Evolutionary conservation across 2,113 vertebrate genomes (phyloP).

Genomic region (Catharus bicknelli): DNA sequence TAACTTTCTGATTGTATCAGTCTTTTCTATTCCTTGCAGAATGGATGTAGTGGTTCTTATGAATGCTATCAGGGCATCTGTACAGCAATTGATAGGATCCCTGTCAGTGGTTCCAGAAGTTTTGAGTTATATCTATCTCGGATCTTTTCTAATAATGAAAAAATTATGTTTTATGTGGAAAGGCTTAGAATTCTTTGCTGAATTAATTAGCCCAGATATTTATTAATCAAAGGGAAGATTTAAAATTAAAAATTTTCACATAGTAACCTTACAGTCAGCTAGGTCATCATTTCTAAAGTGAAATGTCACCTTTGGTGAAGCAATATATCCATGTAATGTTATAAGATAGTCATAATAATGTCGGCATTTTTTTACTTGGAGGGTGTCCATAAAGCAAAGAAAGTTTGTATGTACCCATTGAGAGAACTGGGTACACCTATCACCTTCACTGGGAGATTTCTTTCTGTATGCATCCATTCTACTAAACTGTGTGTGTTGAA

Average conservation of each 20-base stretch:
- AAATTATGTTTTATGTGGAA: background rate
- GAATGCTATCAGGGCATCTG: background rate
- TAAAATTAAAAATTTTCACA: background rate
- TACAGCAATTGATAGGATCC: background rate
- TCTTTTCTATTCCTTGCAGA: background rate
- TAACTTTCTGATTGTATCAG: background rate
- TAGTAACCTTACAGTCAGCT: background rate
- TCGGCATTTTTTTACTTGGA: background rate
- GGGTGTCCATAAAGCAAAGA: background rate
- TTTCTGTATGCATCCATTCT: background rate
- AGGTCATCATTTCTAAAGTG: background rate
- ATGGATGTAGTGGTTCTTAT: background rate
- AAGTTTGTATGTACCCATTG: background rate
- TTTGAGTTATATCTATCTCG: background rate
- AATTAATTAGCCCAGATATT: background rate
- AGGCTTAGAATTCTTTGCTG: background rate
- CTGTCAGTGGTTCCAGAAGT: background rate
- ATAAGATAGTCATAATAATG: background rate
- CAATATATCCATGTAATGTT: background rate
- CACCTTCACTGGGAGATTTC: background rate
- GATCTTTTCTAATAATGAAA: background rate
- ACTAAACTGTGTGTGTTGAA: background rate
- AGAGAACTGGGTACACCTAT: background rate
- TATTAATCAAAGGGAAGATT: background rate
- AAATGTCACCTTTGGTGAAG: background rate